Evolutionary conservation across 2,113 vertebrate species (phyloP).

Genomic region (Hippopotamus amphibius): DNA sequence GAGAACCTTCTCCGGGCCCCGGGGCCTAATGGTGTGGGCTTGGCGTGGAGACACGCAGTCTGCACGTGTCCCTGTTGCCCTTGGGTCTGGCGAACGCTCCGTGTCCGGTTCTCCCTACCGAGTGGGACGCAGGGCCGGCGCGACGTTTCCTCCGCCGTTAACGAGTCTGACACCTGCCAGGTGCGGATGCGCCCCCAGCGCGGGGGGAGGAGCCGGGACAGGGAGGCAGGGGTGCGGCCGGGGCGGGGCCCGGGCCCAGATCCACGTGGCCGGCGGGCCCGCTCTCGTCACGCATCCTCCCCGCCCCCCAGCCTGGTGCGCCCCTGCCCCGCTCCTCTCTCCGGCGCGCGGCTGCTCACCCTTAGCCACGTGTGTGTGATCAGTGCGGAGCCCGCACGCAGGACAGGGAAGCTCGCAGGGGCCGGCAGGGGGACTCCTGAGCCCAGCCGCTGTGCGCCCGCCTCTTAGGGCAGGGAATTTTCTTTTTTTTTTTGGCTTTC

Average conservation of each 20-base stretch:
- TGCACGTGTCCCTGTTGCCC: accelerated
- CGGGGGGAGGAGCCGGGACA: background rate
- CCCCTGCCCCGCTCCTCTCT: background rate
- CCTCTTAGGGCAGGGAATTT: background rate
- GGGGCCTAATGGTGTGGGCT: background rate
- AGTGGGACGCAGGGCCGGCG: background rate
- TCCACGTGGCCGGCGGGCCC: too few species aligned
- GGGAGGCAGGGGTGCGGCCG: too few species aligned
- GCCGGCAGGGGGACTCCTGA: background rate
- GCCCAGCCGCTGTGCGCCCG: background rate
- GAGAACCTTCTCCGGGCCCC: background rate
- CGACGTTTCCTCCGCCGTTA: background rate
- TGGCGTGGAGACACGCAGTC: background rate
- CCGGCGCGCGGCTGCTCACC: accelerated
- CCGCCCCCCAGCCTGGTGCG: accelerated
- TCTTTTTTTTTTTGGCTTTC: too few species aligned
- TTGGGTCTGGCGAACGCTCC: accelerated
- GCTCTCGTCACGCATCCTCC: too few species aligned
- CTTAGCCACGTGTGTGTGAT: background rate
- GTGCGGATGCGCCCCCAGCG: accelerated
- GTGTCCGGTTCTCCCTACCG: background rate
- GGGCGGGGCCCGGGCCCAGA: too few species aligned
- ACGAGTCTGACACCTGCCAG: background rate
- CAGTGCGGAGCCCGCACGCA: too few species aligned
- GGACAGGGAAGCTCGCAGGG: too few species aligned